Evolutionary conservation across 2,888 invertebrate genomes (phyloP).

Genomic region (Desoria tigrina): DNA sequence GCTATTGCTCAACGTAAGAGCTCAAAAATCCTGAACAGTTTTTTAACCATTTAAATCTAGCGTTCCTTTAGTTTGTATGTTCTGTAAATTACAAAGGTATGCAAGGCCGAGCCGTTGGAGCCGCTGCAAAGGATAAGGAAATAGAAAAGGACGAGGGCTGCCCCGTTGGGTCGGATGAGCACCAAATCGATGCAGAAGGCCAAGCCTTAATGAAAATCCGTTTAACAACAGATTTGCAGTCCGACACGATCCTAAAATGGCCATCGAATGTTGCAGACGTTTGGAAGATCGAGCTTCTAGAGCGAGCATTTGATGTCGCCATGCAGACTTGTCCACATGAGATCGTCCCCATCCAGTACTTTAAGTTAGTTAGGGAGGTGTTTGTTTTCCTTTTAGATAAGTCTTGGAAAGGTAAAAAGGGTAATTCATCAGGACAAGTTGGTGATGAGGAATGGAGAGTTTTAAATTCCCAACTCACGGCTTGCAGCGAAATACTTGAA

Average conservation of each 20-base stretch:
- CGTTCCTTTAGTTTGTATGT: too few relatives aligned
- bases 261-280: conserved; percentile 8
- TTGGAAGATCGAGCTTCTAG: conserved; percentile 33
- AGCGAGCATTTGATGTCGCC: conserved; percentile 6
- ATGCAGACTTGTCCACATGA: conserved; percentile 5
- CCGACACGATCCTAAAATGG: conserved; percentile 10
- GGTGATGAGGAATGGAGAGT: conserved; percentile 19
- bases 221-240: conserved; percentile 16
- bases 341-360: conserved; percentile 14
- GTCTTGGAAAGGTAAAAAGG: conserved; percentile 10
- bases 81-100: conserved; percentile 3
- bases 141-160: not conserved
- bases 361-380: conserved; percentile 9
- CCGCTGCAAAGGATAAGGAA: not conserved
- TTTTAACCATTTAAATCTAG: too few relatives aligned
- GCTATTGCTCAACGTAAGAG: not conserved
- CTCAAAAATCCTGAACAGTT: not conserved
- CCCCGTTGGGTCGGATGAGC: not conserved
- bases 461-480: conserved; percentile 18
- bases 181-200: conserved; percentile 2
- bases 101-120: not conserved
- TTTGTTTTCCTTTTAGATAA: conserved; percentile 22
- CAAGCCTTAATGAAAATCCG: conserved; percentile 14
- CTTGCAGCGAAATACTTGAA: conserved; percentile 4
- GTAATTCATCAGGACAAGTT: not conserved